Evolutionary conservation across 2,113 vertebrate genomes (phyloP).

Genomic region (Microcebus murinus): DNA sequence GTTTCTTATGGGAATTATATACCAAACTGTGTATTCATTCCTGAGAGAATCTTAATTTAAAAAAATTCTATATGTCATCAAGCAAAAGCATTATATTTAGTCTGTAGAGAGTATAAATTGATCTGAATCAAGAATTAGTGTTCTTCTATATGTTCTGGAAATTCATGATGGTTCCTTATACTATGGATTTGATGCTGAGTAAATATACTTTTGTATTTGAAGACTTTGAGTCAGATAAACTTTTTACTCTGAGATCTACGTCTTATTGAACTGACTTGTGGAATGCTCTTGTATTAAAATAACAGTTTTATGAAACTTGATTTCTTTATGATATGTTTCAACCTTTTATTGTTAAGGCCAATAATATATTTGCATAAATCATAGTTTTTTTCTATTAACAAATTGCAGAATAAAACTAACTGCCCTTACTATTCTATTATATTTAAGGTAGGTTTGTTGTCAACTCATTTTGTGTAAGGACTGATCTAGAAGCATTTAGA

Average conservation of each 20-base stretch:
- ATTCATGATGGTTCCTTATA: background rate
- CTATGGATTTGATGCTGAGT: background rate
- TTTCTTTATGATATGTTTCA: slow-evolving; percentile 44
- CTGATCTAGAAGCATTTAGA: background rate
- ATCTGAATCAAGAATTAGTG: slow-evolving; percentile 31
- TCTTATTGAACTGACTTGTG: background rate
- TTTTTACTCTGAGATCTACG: background rate
- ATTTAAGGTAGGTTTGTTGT: background rate
- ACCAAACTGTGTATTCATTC: slow-evolving; percentile 39
- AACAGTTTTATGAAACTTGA: slow-evolving; percentile 40
- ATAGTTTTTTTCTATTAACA: slow-evolving; percentile 9
- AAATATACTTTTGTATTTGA: background rate
- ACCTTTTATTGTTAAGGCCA: slow-evolving; percentile 60
- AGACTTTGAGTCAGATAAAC: background rate
- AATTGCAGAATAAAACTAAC: slow-evolving; percentile 32
- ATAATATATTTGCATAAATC: slow-evolving; percentile 1
- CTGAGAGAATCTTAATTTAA: background rate
- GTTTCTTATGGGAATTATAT: background rate
- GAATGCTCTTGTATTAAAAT: slow-evolving; percentile 16
- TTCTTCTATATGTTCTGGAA: background rate
- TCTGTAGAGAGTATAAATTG: slow-evolving; percentile 18
- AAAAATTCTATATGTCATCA: background rate
- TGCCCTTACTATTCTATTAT: background rate
- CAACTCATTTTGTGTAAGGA: background rate
- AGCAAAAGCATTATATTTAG: slow-evolving; percentile 10